phyloP scores from a whole-genome alignment of 1,140 invertebrate species.

The Lasioglossum albipes region DNA sequence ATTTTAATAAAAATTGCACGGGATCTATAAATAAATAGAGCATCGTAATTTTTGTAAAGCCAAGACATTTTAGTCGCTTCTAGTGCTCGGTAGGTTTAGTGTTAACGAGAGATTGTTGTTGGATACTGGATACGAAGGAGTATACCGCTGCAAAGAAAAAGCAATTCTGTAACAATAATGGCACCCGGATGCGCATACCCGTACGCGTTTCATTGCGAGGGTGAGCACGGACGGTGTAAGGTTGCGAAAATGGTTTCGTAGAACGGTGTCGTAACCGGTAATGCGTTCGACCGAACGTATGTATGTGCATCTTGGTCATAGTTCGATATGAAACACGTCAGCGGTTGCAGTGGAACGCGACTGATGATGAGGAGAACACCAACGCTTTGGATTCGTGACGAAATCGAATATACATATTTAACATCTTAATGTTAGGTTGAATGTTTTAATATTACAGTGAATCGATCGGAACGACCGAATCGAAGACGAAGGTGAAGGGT shows the following conservation, averaged over 20 bases:
- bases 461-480: too few relatives aligned
- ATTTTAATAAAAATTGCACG: too few relatives aligned
- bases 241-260: constrained; percentile 45
- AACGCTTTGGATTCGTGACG: background rate
- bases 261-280: constrained; percentile 35
- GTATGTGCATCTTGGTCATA: constrained; percentile 8
- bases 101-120: too few relatives aligned
- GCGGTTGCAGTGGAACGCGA: constrained; percentile 22
- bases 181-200: constrained; percentile 19
- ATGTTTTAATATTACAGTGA: too few relatives aligned
- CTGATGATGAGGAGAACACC: constrained; percentile 24
- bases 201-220: background rate
- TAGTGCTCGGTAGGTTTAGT: too few relatives aligned
- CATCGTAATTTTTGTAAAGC: too few relatives aligned
- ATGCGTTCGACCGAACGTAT: constrained; percentile 31
- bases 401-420: background rate
- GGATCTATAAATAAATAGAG: too few relatives aligned
- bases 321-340: constrained; percentile 33
- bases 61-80: too few relatives aligned
- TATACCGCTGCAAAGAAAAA: background rate
- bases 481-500: too few relatives aligned
- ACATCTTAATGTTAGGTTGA: too few relatives aligned
- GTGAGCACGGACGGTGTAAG: constrained; percentile 24
- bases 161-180: constrained; percentile 14
- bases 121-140: too few relatives aligned